Percentiles rank a stretch among this genome's conserved stretches.
These are phyloP conservation scores for Chamaedrilus cognettii DNA, from an alignment of 2,888 invertebrate genomes.

Conservation along the genomic window DNA sequence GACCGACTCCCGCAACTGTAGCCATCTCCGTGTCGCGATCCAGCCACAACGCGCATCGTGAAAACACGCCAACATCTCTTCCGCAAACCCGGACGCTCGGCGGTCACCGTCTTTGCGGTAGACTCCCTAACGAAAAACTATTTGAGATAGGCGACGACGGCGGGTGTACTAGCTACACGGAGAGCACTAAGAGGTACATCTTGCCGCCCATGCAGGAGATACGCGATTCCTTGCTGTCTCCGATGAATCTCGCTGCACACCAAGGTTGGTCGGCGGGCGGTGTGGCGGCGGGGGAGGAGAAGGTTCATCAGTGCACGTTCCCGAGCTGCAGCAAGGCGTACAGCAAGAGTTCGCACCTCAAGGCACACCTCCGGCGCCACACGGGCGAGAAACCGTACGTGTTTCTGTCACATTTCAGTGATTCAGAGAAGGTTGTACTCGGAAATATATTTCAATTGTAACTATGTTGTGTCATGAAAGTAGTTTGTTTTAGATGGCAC, in stretches of 20 bases:
- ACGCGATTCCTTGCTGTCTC: no score
- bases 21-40: no score
- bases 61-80: no score
- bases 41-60: no score
- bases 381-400: constrained; percentile 75
- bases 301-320: constrained; percentile 68
- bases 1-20: no score
- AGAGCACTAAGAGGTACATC: background rate
- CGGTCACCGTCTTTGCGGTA: background rate
- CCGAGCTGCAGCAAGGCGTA: constrained; percentile 85
- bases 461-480: no score
- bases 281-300: constrained; percentile 50
- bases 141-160: background rate
- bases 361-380: constrained; percentile 91
- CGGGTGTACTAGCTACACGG: background rate
- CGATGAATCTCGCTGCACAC: background rate
- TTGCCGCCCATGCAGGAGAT: background rate
- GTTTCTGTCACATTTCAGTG: no score
- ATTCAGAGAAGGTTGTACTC: no score
- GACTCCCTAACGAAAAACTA: no score
- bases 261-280: constrained; percentile 36
- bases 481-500: no score
- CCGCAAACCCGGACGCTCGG: background rate
- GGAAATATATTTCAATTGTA: no score
- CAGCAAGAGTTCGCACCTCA: constrained; percentile 95